phyloP scores from a whole-genome alignment of 2,797 vertebrate species.

The Meriones psammophilus region DNA sequence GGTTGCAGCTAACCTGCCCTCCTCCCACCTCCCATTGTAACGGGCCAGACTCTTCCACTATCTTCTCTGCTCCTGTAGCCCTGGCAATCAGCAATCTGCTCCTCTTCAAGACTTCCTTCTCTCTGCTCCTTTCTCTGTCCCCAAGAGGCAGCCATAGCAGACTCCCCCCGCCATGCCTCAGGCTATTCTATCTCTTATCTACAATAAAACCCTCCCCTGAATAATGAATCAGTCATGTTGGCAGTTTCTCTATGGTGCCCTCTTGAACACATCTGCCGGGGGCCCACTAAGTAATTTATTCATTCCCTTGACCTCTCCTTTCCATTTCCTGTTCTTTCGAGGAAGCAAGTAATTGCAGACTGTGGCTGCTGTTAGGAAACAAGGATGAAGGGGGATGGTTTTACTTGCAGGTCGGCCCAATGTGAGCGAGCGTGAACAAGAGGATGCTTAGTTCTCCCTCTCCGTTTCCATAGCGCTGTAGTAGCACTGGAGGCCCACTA shows the following conservation, averaged over 20 bases:
- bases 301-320: neutral
- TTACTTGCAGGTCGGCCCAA: neutral
- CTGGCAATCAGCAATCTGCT: neutral
- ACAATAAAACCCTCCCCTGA: neutral
- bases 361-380: neutral
- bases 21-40: too few species aligned
- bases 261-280: too few species aligned
- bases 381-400: neutral
- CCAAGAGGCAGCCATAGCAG: neutral
- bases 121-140: neutral
- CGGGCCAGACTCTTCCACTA: neutral
- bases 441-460: neutral
- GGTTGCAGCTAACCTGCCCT: neutral
- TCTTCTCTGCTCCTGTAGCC: neutral
- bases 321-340: neutral
- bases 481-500: neutral
- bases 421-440: neutral
- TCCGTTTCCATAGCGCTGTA: neutral
- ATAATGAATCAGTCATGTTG: too few species aligned
- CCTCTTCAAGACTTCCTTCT: neutral
- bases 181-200: neutral
- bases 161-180: neutral
- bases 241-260: neutral
- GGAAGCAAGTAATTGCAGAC: neutral
- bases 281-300: neutral